Evolutionary conservation across 2,113 vertebrate genomes (phyloP).

Genomic region (Dermatemys mawii): DNA sequence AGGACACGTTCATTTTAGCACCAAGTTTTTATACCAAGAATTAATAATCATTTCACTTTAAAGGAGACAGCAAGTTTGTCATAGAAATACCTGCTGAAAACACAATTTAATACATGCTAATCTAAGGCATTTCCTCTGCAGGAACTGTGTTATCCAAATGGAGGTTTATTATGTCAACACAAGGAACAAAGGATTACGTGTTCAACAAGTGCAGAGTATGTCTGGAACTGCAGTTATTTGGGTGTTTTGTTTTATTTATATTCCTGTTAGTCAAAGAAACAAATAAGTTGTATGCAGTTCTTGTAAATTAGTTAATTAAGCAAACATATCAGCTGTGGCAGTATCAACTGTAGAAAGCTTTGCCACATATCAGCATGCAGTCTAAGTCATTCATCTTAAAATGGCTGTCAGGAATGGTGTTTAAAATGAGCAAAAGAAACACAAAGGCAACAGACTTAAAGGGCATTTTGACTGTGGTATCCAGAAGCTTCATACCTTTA

Average conservation of each 20-base stretch:
- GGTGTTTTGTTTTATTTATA: not conserved
- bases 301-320: not conserved
- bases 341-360: not conserved
- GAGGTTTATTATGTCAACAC: not conserved
- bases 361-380: not conserved
- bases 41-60: not conserved
- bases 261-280: not conserved
- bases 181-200: rapidly evolving
- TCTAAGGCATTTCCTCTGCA: not conserved
- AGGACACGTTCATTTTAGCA: rapidly evolving
- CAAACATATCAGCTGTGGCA: not conserved
- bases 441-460: not conserved
- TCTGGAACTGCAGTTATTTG: not conserved
- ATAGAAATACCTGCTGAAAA: not conserved
- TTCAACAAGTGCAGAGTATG: not conserved
- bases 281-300: not conserved
- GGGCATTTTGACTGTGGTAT: not conserved
- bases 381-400: not conserved
- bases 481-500: not conserved
- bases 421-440: not conserved
- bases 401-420: not conserved
- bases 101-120: not conserved
- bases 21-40: not conserved
- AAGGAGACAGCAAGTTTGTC: not conserved
- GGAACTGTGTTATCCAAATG: not conserved